Evolutionary conservation across 2,797 vertebrate genomes (phyloP), one percentile per base, ranked within the genome.

Genomic region (Emys orbicularis): DNA sequence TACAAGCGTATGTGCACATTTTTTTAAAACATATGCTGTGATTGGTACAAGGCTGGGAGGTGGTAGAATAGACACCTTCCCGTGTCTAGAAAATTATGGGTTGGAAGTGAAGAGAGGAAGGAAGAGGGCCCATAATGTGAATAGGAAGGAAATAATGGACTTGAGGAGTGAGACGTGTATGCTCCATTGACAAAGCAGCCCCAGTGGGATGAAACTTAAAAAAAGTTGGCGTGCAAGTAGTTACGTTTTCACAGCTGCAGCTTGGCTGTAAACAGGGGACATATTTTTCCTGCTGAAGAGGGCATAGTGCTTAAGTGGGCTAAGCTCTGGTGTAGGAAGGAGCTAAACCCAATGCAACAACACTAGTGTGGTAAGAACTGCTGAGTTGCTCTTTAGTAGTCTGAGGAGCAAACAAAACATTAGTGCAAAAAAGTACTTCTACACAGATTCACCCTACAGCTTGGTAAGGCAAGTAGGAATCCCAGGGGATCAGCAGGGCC

Each of bases 191-290:
- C 83, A 88, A 74, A 50, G 52, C 23, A 84, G 80, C 5, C 52
- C 65, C 23, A 37, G 53, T 53, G 0, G 8, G 56, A 34, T 81
- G 50, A 50, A 88, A 83, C 41, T 77, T 61, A 34, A 79, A 59
- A 37, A 50, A 76, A 90, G 50, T 47, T 89, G 25, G 56, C 93
- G 84, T 80, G 41, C 3, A 1, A 52, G 80, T 19, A 57, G 13
- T 19, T 90, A 61, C 59, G 83, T 95, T 96, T 92, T 89, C 83
- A 27, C 90, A 97, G 87, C 92, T 96, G 92, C 89, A 89, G 49
- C 37, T 91, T 82, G 27, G 85, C 72, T 77, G n/a, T 53, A 57
- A 81, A 61, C 86, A 59, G 81, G 87, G 89, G 82, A 74, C 84
- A 4, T 6, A 86, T 54, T 74, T 41, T 49, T 90, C 41, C 88